Conservation (phyloP, 2,888 invertebrate genomes). For the Dasypolia templi region DNA sequence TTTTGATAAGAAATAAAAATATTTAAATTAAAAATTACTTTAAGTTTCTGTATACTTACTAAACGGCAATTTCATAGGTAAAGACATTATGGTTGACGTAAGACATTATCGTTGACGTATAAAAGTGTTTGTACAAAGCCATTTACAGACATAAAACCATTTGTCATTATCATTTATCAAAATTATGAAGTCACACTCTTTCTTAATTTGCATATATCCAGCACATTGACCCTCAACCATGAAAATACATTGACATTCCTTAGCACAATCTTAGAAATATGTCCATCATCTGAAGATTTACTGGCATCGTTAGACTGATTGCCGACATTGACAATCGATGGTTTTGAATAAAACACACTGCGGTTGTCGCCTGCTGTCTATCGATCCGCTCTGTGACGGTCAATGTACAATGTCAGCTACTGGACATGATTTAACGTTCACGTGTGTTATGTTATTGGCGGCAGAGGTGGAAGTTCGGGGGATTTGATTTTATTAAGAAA, state of each 20-base stretch:
- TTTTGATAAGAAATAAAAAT: too few relatives aligned
- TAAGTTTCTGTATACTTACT: too few relatives aligned
- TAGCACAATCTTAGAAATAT: not conserved
- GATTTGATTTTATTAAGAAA: too few relatives aligned
- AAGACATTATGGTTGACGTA: too few relatives aligned
- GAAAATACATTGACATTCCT: not conserved
- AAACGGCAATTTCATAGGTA: too few relatives aligned
- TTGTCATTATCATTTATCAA: too few relatives aligned
- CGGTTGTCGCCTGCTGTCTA: conserved; percentile 59
- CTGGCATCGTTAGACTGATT: conserved; percentile 63
- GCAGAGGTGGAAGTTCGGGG: not conserved
- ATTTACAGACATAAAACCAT: too few relatives aligned
- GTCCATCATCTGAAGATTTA: conserved; percentile 24
- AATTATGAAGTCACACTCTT: too few relatives aligned
- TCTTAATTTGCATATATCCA: not conserved
- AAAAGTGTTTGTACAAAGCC: too few relatives aligned
- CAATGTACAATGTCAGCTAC: conserved; percentile 82
- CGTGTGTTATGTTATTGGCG: not conserved
- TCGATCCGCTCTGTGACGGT: conserved; percentile 76
- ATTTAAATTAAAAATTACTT: too few relatives aligned
- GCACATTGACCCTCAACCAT: not conserved
- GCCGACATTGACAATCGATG: conserved; percentile 73
- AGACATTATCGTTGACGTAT: too few relatives aligned
- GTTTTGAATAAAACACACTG: conserved; percentile 76
- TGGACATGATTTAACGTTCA: conserved; percentile 48